Evolutionary conservation across 2,888 invertebrate genomes (phyloP).

Genomic region (Acronicta leporina): DNA sequence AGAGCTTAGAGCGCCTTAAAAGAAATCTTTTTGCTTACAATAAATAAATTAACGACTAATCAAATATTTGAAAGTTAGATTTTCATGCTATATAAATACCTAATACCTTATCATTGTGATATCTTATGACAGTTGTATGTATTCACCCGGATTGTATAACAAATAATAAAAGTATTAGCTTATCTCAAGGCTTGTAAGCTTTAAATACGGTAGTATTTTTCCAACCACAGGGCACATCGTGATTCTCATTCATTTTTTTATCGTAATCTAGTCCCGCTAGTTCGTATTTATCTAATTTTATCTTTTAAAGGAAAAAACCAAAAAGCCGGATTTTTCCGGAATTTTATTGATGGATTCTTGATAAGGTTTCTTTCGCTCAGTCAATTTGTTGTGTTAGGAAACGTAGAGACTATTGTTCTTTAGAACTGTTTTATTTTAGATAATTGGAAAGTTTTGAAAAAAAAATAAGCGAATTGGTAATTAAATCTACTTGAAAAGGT

Average conservation of each 20-base stretch:
- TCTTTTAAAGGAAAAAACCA: constrained; percentile 28
- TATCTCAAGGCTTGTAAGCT: constrained; percentile 40
- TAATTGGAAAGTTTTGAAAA: neutral
- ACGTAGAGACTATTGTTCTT: neutral
- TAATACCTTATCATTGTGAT: neutral
- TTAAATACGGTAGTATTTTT: constrained; percentile 36
- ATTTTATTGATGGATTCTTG: constrained; percentile 2
- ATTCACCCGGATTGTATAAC: constrained; percentile 4
- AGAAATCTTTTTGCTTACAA: too few species aligned
- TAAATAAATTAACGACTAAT: too few species aligned
- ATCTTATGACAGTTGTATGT: constrained; percentile 5
- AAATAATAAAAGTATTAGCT: constrained; percentile 30
- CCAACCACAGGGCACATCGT: constrained; percentile 39
- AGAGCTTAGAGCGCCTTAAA: too few species aligned
- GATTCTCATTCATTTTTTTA: constrained; percentile 44
- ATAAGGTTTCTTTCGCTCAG: constrained; percentile 21
- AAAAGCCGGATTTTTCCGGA: neutral
- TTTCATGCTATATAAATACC: neutral
- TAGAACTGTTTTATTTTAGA: too few species aligned
- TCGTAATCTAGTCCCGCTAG: constrained; percentile 25
- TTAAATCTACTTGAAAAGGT: too few species aligned
- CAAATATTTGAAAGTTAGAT: neutral
- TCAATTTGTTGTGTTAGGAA: constrained; percentile 10
- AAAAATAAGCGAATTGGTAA: neutral
- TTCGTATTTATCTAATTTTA: constrained; percentile 24